Evolutionary conservation across 64 coral and sea anemone species (phyloP), one percentile per base, ranked within the genome.

Genomic region (Stichodactyla mertensii): DNA sequence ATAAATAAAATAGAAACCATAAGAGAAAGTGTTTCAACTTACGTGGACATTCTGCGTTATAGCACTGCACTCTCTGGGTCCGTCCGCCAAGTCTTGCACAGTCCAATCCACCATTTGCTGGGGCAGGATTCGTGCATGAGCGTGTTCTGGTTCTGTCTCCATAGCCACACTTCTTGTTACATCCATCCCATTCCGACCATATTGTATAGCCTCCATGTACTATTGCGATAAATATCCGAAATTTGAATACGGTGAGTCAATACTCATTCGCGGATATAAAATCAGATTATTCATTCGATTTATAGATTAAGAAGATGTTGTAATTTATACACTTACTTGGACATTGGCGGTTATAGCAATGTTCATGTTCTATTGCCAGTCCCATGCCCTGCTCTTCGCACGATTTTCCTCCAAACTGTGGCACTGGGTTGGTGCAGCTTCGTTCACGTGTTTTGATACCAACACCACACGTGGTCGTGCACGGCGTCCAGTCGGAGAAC

Each of bases 381-480:
- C 94, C 94, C 52, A 95, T 58, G 52, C 94, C 94, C 61, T 92
- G 91, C 51, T 95, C 94, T 74, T 95, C 87, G 71, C 94, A 95
- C 10, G 94, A 92, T 82, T 93, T 97, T 16, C 94, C 94, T 22
- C 84, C 82, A 55, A 90, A 93, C 85, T 90, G 80, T 0, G 94
- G 88, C 20, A 19, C 88, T 7, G 94, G 94, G 6, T 88, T 93
- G 26, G 91, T 67, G 55, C 94, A 97, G 19, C 87, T 88, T 88
- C 94, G 92, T 31, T 97, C 92, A 67, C 94, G 88, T 16, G 85
- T 90, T 56, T 89, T 93, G 20, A 87, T 86, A 1, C 94, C 94
- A 53, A 93, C 88, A 55, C 94, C 94, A 79, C 94, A 96, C 3
- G 94, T 96, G 52, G 91, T 96, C 1, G 91, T 93, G 78, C 94